Evolutionary conservation across 2,888 invertebrate genomes (phyloP), one percentile per base, ranked within the genome.

Genomic region (Aphrophora alni): DNA sequence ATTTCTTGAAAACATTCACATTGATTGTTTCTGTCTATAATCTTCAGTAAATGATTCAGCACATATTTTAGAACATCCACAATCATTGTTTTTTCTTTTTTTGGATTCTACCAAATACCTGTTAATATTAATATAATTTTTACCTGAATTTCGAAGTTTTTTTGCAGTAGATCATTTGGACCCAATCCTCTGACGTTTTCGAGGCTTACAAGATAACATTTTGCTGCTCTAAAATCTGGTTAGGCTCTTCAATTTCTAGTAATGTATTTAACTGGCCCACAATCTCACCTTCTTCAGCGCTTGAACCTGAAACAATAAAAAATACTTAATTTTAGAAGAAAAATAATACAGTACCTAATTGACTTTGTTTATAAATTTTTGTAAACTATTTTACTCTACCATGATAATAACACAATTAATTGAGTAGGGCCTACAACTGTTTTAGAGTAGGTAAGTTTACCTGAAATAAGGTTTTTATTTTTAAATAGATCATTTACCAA

Each of bases 121-220:
- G 25, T 78, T 78, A 38, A 70, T 25, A 71, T 78, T 71, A 10
- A 71, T 25, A 44, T 70, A 78, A 70, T 27, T 21, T 38, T 77
- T 17, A 4, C 77, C 77, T 28, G n/a, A 21, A 24, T 77, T 77
- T 21, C 69, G 68, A 28, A 27, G 69, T 8, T 26, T 59, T 33
- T 77, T 78, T 21, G 70, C 78, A 38, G 12, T 71, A 38, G 21
- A 38, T 26, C 78, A 17, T 17, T 27, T 71, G 1, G 38, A 70
- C 12, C 14, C 78, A 38, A 38, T 71, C 12, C n/a, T 26, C 38
- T 77, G 68, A n/a, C 70, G 26, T 70, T 69, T 21, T 3, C 28
- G 27, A 27, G 27, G 27, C 2, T 33, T 10, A 21, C 27, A 21
- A n/a, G 33, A 26, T 4, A 27, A 28, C 24, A 2, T 27, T 27